Base-by-base conservation (phyloP, 2,797 vertebrate genomes). In the Danio jaintianensis region DNA sequence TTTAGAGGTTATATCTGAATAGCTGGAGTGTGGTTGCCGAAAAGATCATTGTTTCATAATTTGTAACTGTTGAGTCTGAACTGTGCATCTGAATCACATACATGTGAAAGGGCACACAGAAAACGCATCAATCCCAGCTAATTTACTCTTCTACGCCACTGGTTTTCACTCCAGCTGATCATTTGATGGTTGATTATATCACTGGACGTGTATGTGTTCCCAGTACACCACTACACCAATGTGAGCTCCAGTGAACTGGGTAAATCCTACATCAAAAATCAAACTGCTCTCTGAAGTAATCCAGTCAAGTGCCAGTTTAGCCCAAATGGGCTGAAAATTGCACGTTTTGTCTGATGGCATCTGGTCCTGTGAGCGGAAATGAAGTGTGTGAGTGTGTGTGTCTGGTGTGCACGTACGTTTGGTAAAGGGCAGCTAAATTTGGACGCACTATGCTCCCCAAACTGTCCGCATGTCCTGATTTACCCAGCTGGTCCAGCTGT, bases 401-500 rank as follows among this genome's bases (percentile, higher is more conserved):
- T 64, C 47, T 75, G 36, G 7, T 22, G 29, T 42, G 29, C 42
- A 53, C 73, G 53, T 18, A 22, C 0, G 16, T 52, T 75, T 15
- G 10, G 73, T 18, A 52, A 50, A 52, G 47, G 29, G 12, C n/a
- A 38, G 47, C 45, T 53, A 52, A 18, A 63, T 40, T 13, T 63
- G 59, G 7, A 75, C 53, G n/a, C 22, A 9, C 59, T 42, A n/a
- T 64, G 15, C 5, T 45, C 18, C 40, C 38, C 18, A 58, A 58
- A 72, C 20, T 22, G 18, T 70, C n/a, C 73, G n/a, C n/a, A 45
- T 64, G 47, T 64, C 73, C 59, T 38, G 59, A 64, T 20, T 38
- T 11, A 63, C n/a, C 73, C 73, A 52, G 59, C 59, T 42, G 47
- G 73, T 75, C 62, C 40, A 77, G 75, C 61, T 67, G 75, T 67